phyloP scores from a whole-genome alignment of 2,888 invertebrate genomes.

The Xestia rhomboidea region DNA sequence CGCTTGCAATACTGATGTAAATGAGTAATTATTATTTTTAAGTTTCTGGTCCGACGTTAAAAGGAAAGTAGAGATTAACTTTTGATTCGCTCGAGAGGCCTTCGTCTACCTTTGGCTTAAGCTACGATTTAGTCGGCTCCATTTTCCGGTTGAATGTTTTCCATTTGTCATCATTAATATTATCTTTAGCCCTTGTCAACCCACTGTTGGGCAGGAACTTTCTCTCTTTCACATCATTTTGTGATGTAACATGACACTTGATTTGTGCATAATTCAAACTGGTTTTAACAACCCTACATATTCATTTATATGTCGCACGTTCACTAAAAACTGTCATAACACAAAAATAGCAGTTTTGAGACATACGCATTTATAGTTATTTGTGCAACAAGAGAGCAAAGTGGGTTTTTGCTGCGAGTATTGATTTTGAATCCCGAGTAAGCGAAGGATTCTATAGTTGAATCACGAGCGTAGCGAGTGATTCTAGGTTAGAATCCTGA shows the following conservation, averaged over 20 bases:
- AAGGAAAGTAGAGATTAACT: conserved; percentile 34
- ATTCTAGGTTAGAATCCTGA: too few relatives aligned
- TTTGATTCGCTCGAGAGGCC: conserved; percentile 24
- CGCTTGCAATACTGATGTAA: conserved; percentile 38
- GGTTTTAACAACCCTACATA: neutral
- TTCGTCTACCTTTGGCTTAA: conserved; percentile 9
- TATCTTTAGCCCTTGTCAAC: conserved; percentile 20
- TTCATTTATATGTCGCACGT: neutral
- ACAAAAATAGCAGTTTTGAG: too few relatives aligned
- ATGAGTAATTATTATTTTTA: conserved; percentile 46
- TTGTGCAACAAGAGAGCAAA: too few relatives aligned
- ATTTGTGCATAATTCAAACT: neutral
- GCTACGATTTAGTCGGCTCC: neutral
- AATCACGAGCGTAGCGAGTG: too few relatives aligned
- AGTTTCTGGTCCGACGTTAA: conserved; percentile 29
- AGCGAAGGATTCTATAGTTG: too few relatives aligned
- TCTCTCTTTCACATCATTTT: neutral
- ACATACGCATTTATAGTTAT: too few relatives aligned
- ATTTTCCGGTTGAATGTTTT: conserved; percentile 28
- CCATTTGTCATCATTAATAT: conserved; percentile 35
- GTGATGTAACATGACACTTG: neutral
- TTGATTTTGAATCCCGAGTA: too few relatives aligned
- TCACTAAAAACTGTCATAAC: neutral
- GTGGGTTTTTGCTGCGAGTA: too few relatives aligned
- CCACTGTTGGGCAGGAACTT: neutral